Evolutionary conservation across 2,113 vertebrate species (phyloP), one percentile per base, ranked within the genome.

Genomic region (Forbesichthys papilliferus): DNA sequence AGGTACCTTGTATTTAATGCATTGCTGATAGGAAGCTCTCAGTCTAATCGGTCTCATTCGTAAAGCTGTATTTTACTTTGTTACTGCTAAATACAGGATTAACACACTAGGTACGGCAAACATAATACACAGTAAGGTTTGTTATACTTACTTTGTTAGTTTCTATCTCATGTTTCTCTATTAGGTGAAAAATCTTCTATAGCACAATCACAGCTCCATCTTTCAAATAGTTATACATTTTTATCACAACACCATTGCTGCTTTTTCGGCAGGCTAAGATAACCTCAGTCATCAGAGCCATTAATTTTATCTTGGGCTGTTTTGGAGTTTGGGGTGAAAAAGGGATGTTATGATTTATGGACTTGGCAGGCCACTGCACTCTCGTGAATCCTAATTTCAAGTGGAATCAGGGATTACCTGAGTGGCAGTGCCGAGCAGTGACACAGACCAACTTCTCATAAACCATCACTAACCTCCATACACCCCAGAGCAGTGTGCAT

Each of bases 1-100:
- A 99, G 97, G 98, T 99, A 94, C 85, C 87, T 74, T 61, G 16
- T 16, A 34, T 7, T 5, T 33, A 2, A 13, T 58, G 9, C 13
- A 42, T 42, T 42, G 36, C 7, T 6, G 5, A 42, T 42, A 42
- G 36, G 27, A 27, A 27, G 27, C 27, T 27, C 27, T 27, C 27
- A 27, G 27, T 27, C 27, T 27, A 27, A 27, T 27, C 27, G 27
- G 27, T 3, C 27, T 3, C 27, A 27, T 27, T 27, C 27, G 27
- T 27, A 27, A 27, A 27, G 27, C 27, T 0, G 27, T 27, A 27
- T 27, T 27, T 27, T 27, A 27, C 27, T 27, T 27, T 27, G 27
- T 27, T 27, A 27, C 27, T 42, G 36, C 7, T 42, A 7, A 42
- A 8, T 42, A 6, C 36, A 42, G 7, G 36, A 42, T 42, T 42